Evolutionary conservation across 2,888 invertebrate genomes (phyloP).

Genomic region (Teleogryllus oceanicus): DNA sequence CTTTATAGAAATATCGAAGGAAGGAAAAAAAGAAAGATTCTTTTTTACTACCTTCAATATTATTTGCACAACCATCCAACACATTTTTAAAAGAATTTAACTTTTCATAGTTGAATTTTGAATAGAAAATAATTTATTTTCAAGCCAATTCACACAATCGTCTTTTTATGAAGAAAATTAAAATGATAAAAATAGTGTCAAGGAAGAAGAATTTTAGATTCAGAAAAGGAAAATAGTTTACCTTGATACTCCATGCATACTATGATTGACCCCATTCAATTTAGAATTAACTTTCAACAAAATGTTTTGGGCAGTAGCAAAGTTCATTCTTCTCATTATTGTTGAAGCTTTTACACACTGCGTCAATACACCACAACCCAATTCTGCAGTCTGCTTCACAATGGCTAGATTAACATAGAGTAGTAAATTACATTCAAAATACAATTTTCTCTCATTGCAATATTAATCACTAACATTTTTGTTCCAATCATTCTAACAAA

Average conservation of each 20-base stretch:
- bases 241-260: background rate
- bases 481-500: too few relatives aligned
- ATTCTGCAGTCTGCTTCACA: constrained; percentile 36
- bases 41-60: too few relatives aligned
- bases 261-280: constrained; percentile 76
- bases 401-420: constrained; percentile 25
- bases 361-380: constrained; percentile 34
- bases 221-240: background rate
- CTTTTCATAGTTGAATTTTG: background rate
- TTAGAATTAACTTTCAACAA: constrained; percentile 53
- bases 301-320: constrained; percentile 33
- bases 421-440: too few relatives aligned
- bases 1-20: too few relatives aligned
- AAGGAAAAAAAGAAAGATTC: too few relatives aligned
- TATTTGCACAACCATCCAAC: too few relatives aligned
- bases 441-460: too few relatives aligned
- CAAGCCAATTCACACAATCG: background rate
- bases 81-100: background rate
- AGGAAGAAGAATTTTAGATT: background rate
- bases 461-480: background rate
- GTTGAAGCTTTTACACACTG: constrained; percentile 34
- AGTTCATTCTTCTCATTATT: constrained; percentile 26
- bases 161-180: too few relatives aligned
- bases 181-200: background rate
- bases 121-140: background rate